Conservation (phyloP, 2,113 vertebrate genomes). For the Corydoras sp. region DNA sequence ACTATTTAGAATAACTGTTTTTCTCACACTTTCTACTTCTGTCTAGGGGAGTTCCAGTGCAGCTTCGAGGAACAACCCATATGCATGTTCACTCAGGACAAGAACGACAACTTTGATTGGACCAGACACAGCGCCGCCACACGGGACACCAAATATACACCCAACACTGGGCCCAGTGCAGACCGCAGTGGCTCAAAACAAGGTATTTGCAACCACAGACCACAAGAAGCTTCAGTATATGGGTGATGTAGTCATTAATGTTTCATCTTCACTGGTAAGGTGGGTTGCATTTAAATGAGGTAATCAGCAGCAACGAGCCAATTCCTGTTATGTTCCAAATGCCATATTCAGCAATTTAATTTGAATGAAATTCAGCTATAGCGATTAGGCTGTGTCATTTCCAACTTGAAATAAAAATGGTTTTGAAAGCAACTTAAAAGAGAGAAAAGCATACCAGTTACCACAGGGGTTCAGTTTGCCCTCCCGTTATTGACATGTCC, state of each 20-base stretch:
- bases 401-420: conserved; percentile 20
- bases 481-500: conserved; percentile 34
- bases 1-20: background rate
- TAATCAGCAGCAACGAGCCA: conserved; percentile 1
- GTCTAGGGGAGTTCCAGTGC: conserved; percentile 94
- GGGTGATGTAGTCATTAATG: conserved; percentile 6
- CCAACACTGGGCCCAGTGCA: conserved; percentile 89
- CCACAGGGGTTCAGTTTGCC: conserved; percentile 24
- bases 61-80: conserved; percentile 95
- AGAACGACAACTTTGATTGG: conserved; percentile 96
- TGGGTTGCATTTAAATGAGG: conserved; percentile 23
- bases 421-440: conserved; percentile 31
- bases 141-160: conserved; percentile 93
- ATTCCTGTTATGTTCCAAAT: conserved; percentile 19
- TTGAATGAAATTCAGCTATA: conserved; percentile 15
- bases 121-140: conserved; percentile 94
- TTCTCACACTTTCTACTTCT: background rate
- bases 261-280: conserved; percentile 3
- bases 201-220: conserved; percentile 61
- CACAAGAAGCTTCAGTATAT: background rate
- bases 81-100: conserved; percentile 95
- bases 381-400: conserved; percentile 17
- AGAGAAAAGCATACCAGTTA: conserved; percentile 14
- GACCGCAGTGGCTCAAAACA: conserved; percentile 90
- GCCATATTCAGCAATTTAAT: conserved; percentile 22